phyloP scores from a whole-genome alignment of 2,797 vertebrate species.

The Neostethus bicornis region DNA sequence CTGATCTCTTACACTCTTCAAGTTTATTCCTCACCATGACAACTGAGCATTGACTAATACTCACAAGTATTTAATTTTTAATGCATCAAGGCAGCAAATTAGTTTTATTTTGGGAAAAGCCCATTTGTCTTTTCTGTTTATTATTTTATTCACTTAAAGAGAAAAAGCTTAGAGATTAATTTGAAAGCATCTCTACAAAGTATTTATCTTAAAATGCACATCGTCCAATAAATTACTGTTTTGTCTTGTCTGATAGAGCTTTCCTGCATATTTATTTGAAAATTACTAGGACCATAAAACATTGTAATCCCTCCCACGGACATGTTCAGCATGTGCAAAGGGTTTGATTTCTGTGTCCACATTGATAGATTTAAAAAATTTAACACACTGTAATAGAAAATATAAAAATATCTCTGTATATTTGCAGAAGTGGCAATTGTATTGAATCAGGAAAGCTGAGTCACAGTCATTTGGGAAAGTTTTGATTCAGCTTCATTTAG shows the following conservation, averaged over 20 bases:
- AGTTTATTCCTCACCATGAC: neutral
- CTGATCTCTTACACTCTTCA: neutral
- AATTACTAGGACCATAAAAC: neutral
- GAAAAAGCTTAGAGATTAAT: slow-evolving; percentile 14
- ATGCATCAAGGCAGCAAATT: neutral
- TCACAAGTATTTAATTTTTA: slow-evolving; percentile 1
- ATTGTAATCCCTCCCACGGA: slow-evolving; percentile 7
- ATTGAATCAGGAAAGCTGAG: slow-evolving; percentile 5
- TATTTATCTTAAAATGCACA: slow-evolving; percentile 1
- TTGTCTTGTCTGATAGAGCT: slow-evolving; percentile 8
- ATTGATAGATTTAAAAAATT: slow-evolving; percentile 43
- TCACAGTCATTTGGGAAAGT: slow-evolving; percentile 14
- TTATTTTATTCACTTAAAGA: slow-evolving; percentile 1
- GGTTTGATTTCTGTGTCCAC: slow-evolving; percentile 11
- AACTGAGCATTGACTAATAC: neutral
- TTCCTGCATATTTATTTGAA: neutral
- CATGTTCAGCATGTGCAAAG: slow-evolving; percentile 8
- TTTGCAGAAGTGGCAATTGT: slow-evolving; percentile 6
- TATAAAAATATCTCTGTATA: slow-evolving; percentile 32
- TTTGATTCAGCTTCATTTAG: slow-evolving; percentile 26
- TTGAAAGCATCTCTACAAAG: slow-evolving; percentile 6
- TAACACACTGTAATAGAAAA: too few species aligned
- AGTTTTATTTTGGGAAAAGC: neutral
- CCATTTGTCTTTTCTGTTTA: slow-evolving; percentile 3
- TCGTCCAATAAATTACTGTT: slow-evolving; percentile 20